Percentiles rank a stretch among this genome's conserved stretches.
phyloP scores from a whole-genome alignment of 2,888 invertebrate species.

The Charanyca ferruginea region DNA sequence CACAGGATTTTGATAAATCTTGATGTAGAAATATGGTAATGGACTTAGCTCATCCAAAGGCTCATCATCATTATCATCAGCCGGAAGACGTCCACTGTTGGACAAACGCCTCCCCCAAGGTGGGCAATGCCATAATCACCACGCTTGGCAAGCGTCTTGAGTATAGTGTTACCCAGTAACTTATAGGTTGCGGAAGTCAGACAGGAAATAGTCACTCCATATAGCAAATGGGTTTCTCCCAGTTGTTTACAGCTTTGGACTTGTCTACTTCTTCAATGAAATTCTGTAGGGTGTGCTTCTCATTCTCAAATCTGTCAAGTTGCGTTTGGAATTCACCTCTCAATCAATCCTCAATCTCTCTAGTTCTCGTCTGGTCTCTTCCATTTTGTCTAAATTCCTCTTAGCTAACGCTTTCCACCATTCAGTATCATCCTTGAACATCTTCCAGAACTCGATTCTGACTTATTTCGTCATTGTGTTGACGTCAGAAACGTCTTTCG shows the following conservation, averaged over 20 bases:
- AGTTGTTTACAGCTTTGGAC: conserved; percentile 82
- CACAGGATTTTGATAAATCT: conserved; percentile 2
- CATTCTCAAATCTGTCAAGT: conserved; percentile 80
- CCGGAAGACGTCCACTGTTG: no score
- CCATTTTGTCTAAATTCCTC: conserved; percentile 87
- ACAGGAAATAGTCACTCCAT: no score
- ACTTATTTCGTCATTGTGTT: conserved; percentile 73
- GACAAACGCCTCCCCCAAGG: no score
- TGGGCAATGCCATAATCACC: no score
- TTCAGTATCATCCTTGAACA: conserved; percentile 87
- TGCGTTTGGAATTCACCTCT: conserved; percentile 82
- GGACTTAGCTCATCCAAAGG: no score
- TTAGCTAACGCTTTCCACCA: conserved; percentile 88
- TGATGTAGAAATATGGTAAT: no score
- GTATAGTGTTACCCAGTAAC: no score
- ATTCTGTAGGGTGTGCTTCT: conserved; percentile 81
- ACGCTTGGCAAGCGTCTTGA: no score
- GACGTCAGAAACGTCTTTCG: conserved; percentile 63
- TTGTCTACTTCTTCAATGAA: conserved; percentile 87
- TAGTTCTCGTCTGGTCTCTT: conserved; percentile 84
- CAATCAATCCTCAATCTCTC: conserved; percentile 88
- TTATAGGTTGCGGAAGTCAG: no score
- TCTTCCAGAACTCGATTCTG: conserved; percentile 83
- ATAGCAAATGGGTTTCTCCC: no score
- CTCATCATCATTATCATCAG: no score